Evolutionary conservation across 2,113 vertebrate genomes (phyloP), one percentile per base, ranked within the genome.

Genomic region (Nesospiza acunhae): DNA sequence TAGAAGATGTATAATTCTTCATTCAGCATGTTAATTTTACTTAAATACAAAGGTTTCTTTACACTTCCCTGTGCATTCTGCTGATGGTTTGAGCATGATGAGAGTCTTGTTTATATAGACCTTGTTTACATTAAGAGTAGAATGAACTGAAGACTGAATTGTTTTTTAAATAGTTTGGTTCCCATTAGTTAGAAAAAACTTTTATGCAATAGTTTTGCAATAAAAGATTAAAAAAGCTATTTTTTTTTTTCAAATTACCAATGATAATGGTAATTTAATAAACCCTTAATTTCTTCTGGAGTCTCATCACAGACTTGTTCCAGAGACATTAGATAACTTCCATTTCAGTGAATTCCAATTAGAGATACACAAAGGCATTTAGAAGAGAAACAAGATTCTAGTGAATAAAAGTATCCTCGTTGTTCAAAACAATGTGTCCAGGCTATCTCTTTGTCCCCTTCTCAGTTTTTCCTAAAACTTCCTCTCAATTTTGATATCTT

Each of bases 251-350:
- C 60, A 87, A 21, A 58, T 78, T 92, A 44, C 11, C 44, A 78
- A 72, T 12, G 44, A 30, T 64, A 84, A 88, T 55, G 22, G 17
- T 16, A 47, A 56, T 56, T 39, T 56, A 56, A 77, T 26, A 92
- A 94, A 84, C 63, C 11, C 17, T 67, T 27, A 68, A 90, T 83
- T 92, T 76, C 23, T 89, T 89, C 39, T 90, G 10, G n/a, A 89
- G 49, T 72, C 35, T 68, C 13, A 58, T 28, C 69, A 73, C 66
- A 93, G n/a, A 44, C 11, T 64, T 87, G 11, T 89, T 96, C 62
- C 85, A 92, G 63, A 37, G 58, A 87, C 87, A 94, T 87, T 69
- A 95, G 42, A 58, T 78, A 92, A 41, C 27, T 94, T 96, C 63
- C 2, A 68, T 63, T 96, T 59, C 22, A 62, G 19, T 73, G 47